Conservation (phyloP, 2,113 vertebrate species). For the Serinus canaria region DNA sequence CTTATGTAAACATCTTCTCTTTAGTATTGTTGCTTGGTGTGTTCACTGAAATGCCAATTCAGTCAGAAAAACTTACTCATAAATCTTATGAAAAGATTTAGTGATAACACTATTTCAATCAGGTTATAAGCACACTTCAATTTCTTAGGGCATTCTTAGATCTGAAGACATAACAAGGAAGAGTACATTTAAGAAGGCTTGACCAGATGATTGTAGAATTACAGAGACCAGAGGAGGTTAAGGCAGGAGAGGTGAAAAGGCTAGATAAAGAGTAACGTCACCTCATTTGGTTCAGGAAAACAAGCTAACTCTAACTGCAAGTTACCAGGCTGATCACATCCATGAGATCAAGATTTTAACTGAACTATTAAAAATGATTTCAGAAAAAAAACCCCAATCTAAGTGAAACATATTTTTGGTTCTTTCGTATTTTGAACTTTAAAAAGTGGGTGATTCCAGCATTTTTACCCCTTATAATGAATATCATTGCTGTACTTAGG, state of each 20-base stretch:
- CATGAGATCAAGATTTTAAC: not conserved
- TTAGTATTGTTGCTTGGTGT: not conserved
- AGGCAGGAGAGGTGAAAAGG: not conserved
- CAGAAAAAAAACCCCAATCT: fast-evolving
- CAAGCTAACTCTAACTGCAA: not conserved
- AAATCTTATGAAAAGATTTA: not conserved
- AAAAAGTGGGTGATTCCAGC: not conserved
- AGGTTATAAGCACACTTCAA: not conserved
- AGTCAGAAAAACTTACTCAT: not conserved
- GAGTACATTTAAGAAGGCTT: not conserved
- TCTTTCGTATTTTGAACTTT: not conserved
- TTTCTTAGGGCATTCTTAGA: not conserved
- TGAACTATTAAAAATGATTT: not conserved
- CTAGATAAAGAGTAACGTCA: not conserved
- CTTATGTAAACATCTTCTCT: not conserved
- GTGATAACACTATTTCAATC: not conserved
- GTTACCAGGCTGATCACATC: not conserved
- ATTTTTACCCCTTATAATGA: not conserved
- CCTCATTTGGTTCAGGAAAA: not conserved
- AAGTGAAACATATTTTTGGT: not conserved
- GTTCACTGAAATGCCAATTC: not conserved
- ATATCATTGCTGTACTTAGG: not conserved
- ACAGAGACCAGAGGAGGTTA: not conserved
- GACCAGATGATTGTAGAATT: not conserved
- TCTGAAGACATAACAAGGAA: not conserved